Percentiles rank a stretch among this genome's conserved stretches.
Conservation (phyloP, 2,888 invertebrate species). For the Ochropleura leucogaster region DNA sequence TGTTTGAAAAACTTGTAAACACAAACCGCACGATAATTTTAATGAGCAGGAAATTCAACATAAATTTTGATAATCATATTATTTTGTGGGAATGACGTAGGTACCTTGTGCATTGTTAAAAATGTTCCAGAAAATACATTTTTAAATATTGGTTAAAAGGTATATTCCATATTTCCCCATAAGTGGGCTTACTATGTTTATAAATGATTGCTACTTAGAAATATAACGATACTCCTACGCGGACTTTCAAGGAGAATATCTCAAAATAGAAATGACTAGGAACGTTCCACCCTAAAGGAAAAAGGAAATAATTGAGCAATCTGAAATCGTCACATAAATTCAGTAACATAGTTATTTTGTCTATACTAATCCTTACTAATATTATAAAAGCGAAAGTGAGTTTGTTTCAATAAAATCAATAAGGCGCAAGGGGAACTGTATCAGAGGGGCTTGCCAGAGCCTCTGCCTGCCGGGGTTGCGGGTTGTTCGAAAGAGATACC, state of each 20-base stretch:
- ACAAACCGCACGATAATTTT: conserved; percentile 2
- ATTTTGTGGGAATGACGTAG: conserved; percentile 13
- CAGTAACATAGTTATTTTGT: no score
- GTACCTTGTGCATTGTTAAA: not conserved
- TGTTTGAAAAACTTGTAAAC: not conserved
- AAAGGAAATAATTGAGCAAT: conserved; percentile 36
- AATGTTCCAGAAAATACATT: not conserved
- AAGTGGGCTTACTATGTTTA: not conserved
- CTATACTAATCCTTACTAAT: no score
- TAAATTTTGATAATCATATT: not conserved
- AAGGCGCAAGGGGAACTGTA: no score
- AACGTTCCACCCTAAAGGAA: conserved; percentile 13
- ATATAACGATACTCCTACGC: conserved; percentile 30
- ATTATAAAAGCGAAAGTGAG: no score
- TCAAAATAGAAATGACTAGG: conserved; percentile 32
- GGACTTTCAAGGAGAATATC: not conserved
- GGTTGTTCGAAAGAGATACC: no score
- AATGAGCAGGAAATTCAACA: conserved; percentile 23
- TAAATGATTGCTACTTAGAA: conserved; percentile 27
- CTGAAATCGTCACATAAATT: conserved; percentile 11
- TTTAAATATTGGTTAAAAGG: not conserved
- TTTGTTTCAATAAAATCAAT: no score
- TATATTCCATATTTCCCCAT: not conserved
- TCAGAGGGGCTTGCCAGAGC: no score
- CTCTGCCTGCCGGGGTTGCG: no score